These are phyloP conservation scores for Poeciliopsis gracilis DNA, from an alignment of 2,797 vertebrate genomes.

Conservation along the genomic window DNA sequence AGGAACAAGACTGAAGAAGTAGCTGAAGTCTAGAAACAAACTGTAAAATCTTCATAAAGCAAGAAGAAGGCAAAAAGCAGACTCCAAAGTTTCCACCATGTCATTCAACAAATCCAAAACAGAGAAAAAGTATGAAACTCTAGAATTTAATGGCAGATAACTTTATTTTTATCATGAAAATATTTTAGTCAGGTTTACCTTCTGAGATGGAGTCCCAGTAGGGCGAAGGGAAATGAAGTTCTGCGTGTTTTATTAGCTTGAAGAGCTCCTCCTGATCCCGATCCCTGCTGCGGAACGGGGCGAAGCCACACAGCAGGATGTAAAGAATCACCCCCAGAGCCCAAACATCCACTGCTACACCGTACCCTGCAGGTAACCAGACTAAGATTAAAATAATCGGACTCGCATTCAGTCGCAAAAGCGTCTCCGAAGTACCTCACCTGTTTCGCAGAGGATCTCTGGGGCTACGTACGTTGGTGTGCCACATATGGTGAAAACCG, in stretches of 20 bases:
- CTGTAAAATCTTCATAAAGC: neutral
- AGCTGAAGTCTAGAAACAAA: neutral
- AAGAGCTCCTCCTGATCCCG: slow-evolving; percentile 95
- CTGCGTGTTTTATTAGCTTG: slow-evolving; percentile 89
- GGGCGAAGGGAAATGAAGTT: slow-evolving; percentile 89
- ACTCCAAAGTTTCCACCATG: neutral
- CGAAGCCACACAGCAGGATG: slow-evolving; percentile 94
- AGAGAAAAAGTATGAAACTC: neutral
- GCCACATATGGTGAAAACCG: slow-evolving; percentile 96
- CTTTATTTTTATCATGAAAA: neutral
- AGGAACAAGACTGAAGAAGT: neutral
- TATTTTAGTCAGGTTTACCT: slow-evolving; percentile 76
- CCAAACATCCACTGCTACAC: slow-evolving; percentile 95
- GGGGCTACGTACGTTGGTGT: slow-evolving; percentile 98
- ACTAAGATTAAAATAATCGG: neutral
- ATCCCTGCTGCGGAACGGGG: slow-evolving; percentile 93
- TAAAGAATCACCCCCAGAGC: slow-evolving; percentile 96
- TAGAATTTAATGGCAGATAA: neutral
- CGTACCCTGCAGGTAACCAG: slow-evolving; percentile 85
- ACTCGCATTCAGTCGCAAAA: neutral
- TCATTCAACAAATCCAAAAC: neutral
- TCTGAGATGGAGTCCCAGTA: slow-evolving; percentile 96
- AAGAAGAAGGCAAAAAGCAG: neutral
- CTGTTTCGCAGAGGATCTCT: slow-evolving; percentile 96
- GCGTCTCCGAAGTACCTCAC: slow-evolving; percentile 60